Conservation (phyloP, 2,797 vertebrate species). For the Cossypha niveicapilla region DNA sequence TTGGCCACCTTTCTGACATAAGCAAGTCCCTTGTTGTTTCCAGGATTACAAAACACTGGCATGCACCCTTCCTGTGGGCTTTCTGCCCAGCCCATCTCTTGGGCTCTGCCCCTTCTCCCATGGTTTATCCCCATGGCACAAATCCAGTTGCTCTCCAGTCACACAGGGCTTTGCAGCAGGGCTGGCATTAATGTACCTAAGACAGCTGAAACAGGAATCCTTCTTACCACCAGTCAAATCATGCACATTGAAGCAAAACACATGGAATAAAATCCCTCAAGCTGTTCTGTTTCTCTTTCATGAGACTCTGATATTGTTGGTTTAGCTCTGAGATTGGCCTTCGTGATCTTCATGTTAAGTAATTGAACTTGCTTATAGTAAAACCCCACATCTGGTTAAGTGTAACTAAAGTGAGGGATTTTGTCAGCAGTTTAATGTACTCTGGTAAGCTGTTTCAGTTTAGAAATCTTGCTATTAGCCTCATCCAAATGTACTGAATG, state of each 20-base stretch:
- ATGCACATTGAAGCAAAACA: neutral
- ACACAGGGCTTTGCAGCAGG: neutral
- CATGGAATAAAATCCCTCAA: neutral
- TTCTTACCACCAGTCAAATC: neutral
- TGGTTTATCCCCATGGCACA: neutral
- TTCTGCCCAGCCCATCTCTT: neutral
- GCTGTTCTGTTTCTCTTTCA: neutral
- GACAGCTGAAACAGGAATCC: neutral
- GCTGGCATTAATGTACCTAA: neutral
- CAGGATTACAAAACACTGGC: neutral
- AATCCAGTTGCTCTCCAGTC: neutral
- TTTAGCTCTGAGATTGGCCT: neutral
- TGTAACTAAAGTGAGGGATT: neutral
- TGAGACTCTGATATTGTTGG: neutral
- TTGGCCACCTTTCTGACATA: neutral
- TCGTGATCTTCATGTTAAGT: neutral
- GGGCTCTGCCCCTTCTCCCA: neutral
- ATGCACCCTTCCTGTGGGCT: neutral
- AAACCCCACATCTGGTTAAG: neutral
- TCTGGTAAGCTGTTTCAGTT: neutral
- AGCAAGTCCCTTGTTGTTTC: neutral
- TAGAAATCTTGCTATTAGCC: neutral
- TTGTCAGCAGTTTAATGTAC: neutral
- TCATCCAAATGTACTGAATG: neutral
- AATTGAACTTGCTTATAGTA: neutral